These are phyloP conservation scores for Pentalonia nigronervosa DNA, from an alignment of 1,140 invertebrate genomes.

Conservation along the genomic window DNA sequence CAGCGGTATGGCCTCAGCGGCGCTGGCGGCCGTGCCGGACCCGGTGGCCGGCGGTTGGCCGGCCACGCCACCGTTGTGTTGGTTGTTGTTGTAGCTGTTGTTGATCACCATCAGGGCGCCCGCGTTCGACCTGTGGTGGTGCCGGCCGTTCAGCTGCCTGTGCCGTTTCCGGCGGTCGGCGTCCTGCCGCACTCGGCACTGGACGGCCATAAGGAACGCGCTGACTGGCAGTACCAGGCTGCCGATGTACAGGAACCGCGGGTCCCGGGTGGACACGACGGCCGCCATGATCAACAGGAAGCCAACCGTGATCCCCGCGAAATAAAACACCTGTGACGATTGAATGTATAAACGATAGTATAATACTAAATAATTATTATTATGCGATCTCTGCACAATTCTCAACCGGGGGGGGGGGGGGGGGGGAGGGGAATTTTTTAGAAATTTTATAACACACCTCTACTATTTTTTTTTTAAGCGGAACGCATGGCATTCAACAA, in stretches of 20 bases:
- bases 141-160: conserved; percentile 37
- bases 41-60: not conserved
- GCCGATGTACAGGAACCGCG: conserved; percentile 72
- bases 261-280: conserved; percentile 68
- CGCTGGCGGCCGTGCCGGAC: not conserved
- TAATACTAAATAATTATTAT: not conserved
- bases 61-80: not conserved
- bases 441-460: too few species aligned
- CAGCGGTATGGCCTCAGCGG: conserved; percentile 23
- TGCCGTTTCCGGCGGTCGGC: conserved; percentile 66
- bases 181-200: conserved; percentile 69
- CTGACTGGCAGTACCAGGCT: conserved; percentile 69
- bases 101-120: not conserved
- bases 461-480: too few species aligned
- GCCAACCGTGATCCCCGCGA: conserved; percentile 70
- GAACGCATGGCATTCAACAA: too few species aligned
- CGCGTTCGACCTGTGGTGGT: conserved; percentile 30
- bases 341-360: not conserved
- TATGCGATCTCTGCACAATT: too few species aligned
- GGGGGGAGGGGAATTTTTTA: too few species aligned
- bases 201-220: conserved; percentile 68
- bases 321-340: conserved; percentile 68
- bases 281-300: conserved; percentile 71
- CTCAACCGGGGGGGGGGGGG: too few species aligned
- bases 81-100: not conserved